Conservation (phyloP, 2,113 vertebrate species). For the Tautogolabrus adspersus region DNA sequence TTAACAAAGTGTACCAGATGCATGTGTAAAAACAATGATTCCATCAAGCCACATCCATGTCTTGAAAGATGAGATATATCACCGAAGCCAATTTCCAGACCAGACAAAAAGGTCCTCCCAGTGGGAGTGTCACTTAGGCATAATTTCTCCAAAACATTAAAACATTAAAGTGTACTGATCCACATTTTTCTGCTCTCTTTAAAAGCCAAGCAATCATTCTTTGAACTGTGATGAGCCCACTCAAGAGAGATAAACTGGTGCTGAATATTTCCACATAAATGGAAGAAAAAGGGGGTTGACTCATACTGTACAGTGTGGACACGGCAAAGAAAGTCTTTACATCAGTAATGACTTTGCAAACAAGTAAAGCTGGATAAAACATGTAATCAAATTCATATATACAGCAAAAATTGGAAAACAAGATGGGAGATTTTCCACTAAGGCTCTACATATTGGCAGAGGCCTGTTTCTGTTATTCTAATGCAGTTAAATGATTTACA, state of each 20-base stretch:
- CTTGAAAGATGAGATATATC: constrained; percentile 14
- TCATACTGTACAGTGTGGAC: background rate
- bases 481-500: background rate
- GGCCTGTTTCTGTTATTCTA: background rate
- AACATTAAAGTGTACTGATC: background rate
- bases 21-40: background rate
- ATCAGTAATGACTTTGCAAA: background rate
- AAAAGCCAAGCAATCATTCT: constrained; percentile 10
- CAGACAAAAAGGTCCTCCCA: constrained; percentile 8
- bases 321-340: background rate
- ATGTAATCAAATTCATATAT: background rate
- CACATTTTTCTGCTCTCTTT: background rate
- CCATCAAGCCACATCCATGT: background rate
- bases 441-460: background rate
- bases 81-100: constrained; percentile 9
- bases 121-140: background rate
- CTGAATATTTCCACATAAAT: no score
- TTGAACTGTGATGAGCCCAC: background rate
- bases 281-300: background rate
- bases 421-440: background rate
- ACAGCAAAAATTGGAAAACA: background rate
- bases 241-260: background rate
- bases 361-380: background rate
- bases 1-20: background rate
- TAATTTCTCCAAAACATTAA: constrained; percentile 4